These are phyloP conservation scores for Chrysocyon brachyurus DNA, from an alignment of 2,797 vertebrate species.

Conservation along the genomic window DNA sequence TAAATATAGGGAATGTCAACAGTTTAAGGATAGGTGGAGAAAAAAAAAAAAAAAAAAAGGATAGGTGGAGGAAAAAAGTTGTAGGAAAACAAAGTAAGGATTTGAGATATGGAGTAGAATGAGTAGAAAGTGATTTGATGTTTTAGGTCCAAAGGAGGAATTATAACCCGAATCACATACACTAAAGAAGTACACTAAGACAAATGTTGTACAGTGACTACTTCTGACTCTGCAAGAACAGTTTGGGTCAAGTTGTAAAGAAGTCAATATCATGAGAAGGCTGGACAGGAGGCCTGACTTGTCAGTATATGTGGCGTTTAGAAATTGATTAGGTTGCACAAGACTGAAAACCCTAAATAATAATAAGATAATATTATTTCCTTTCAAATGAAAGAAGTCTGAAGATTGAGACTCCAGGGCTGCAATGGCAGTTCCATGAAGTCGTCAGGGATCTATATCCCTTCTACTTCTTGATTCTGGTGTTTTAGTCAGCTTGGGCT, in stretches of 20 bases:
- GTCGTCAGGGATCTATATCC: background rate
- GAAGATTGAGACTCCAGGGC: background rate
- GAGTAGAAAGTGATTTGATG: background rate
- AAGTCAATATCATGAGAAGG: background rate
- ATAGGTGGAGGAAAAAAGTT: background rate
- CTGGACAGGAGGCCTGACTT: background rate
- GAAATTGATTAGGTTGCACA: background rate
- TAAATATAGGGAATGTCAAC: background rate
- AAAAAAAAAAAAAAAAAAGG: too few relatives aligned
- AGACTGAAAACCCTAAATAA: background rate
- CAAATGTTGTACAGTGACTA: background rate
- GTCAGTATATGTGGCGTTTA: background rate
- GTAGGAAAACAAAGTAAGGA: background rate
- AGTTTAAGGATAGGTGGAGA: background rate
- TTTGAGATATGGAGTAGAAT: background rate
- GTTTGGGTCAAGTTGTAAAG: background rate
- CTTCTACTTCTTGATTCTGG: background rate
- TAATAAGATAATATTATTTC: constrained; percentile 1
- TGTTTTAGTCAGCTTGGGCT: background rate
- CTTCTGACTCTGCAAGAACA: background rate
- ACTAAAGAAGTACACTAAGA: background rate
- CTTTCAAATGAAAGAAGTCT: constrained; percentile 15
- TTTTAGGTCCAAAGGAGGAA: background rate
- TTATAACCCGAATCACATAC: background rate
- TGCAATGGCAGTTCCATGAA: background rate